Percentiles rank a stretch among this genome's conserved stretches.
Evolutionary conservation across 2,888 invertebrate species (phyloP).

Genomic region (Pelosia muscerda): DNA sequence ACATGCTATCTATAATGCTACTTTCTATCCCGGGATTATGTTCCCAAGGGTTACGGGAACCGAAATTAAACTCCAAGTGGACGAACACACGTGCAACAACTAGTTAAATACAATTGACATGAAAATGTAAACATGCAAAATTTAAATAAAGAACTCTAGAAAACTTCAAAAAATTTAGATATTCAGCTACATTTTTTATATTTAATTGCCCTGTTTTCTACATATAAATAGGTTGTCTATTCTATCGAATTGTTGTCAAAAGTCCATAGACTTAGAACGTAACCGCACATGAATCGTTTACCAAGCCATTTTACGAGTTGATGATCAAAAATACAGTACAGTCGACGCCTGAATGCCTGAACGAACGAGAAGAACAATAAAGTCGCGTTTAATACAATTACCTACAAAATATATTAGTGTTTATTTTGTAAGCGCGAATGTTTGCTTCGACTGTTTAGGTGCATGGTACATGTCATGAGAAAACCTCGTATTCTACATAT

Average conservation of each 20-base stretch:
- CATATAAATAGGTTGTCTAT: background rate
- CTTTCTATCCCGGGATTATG: no score
- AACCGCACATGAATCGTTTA: conserved; percentile 17
- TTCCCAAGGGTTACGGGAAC: no score
- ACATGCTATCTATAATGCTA: no score
- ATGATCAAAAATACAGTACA: conserved; percentile 70
- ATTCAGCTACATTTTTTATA: no score
- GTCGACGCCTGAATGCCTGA: conserved; percentile 46
- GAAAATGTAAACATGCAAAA: no score
- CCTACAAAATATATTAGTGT: conserved; percentile 79
- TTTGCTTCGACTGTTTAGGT: conserved; percentile 56
- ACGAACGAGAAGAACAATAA: conserved; percentile 70
- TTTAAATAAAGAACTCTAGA: no score
- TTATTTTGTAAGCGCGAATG: conserved; percentile 78
- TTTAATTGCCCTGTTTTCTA: no score
- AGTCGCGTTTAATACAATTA: conserved; percentile 84
- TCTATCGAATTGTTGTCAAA: background rate
- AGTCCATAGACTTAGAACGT: conserved; percentile 11
- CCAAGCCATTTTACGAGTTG: conserved; percentile 26
- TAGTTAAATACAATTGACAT: no score
- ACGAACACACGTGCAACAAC: no score
- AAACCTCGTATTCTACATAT: background rate
- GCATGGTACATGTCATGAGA: conserved; percentile 30
- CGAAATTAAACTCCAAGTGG: no score
- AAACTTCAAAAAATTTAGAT: no score